phyloP scores from a whole-genome alignment of 1,140 invertebrate species.

The Cydia strobilella region DNA sequence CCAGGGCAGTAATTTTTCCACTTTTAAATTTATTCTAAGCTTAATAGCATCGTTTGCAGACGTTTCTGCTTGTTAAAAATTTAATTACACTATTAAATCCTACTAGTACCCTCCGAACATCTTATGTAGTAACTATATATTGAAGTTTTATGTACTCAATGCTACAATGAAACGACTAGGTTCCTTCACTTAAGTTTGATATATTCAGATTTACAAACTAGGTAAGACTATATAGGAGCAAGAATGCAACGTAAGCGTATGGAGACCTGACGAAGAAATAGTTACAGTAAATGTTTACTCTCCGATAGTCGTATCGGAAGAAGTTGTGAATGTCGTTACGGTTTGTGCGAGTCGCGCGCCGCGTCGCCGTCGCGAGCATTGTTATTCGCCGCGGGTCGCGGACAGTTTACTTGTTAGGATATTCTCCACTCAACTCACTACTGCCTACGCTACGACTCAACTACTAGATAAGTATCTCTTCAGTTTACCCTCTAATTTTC shows the following conservation, averaged over 20 bases:
- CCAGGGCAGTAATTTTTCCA: too few relatives aligned
- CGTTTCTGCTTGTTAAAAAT: too few relatives aligned
- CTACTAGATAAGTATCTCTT: conserved; percentile 47
- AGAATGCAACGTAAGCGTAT: neutral
- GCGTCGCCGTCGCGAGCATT: conserved; percentile 43
- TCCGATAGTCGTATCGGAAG: conserved; percentile 40
- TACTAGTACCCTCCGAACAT: too few relatives aligned
- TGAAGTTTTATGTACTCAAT: neutral
- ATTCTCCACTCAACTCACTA: conserved; percentile 44
- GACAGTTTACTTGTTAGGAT: conserved; percentile 59
- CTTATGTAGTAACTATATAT: too few relatives aligned
- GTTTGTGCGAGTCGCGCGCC: conserved; percentile 38
- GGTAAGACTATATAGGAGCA: neutral
- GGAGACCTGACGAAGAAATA: conserved; percentile 1
- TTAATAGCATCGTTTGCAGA: too few relatives aligned
- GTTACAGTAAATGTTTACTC: conserved; percentile 31
- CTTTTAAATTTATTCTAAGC: too few relatives aligned
- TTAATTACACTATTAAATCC: too few relatives aligned
- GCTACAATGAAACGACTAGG: neutral
- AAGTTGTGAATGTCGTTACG: conserved; percentile 48
- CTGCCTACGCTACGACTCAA: conserved; percentile 51
- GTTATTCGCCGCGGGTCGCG: conserved; percentile 50
- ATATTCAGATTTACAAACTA: conserved; percentile 36
- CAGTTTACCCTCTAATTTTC: conserved; percentile 62
- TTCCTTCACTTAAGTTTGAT: neutral